Percentiles rank a stretch among this genome's conserved stretches.
phyloP scores from a whole-genome alignment of 2,797 vertebrate species.

The Cetoscarus ocellatus region DNA sequence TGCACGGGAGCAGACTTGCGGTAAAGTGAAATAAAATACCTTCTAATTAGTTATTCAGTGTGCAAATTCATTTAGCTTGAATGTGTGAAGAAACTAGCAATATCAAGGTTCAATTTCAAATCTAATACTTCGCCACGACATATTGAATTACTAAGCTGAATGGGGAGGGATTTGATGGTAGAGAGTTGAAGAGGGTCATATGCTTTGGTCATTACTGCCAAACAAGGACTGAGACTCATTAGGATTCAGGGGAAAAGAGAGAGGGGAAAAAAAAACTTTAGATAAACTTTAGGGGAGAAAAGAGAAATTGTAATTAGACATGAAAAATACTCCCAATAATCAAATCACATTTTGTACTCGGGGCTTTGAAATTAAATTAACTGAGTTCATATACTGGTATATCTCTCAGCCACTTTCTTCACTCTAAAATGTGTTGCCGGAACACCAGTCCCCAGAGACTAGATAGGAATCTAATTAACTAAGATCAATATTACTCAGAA shows the following conservation, averaged over 20 bases:
- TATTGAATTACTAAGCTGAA: constrained; percentile 65
- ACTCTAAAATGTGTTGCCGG: constrained; percentile 82
- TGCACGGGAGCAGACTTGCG: constrained; percentile 42
- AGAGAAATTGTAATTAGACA: constrained; percentile 84
- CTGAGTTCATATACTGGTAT: constrained; percentile 83
- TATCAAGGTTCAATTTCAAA: constrained; percentile 72
- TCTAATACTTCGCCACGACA: constrained; percentile 55
- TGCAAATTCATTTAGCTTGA: constrained; percentile 72
- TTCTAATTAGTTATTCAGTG: constrained; percentile 74
- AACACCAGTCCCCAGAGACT: constrained; percentile 76
- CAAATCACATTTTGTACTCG: constrained; percentile 84
- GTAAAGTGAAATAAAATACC: constrained; percentile 75
- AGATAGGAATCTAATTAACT: constrained; percentile 86
- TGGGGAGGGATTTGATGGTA: constrained; percentile 2
- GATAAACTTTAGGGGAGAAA: constrained; percentile 77
- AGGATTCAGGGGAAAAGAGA: constrained; percentile 50
- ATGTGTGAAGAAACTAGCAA: constrained; percentile 69
- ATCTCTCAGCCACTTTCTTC: constrained; percentile 81
- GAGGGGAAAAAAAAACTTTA: constrained; percentile 65
- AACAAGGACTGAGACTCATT: constrained; percentile 74
- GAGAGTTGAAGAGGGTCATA: constrained; percentile 35
- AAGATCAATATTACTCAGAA: constrained; percentile 86
- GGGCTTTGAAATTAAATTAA: constrained; percentile 85
- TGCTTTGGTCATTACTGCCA: constrained; percentile 64
- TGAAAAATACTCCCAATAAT: constrained; percentile 86